A percentile compares a stretch with the other conserved stretches of the same genome.
Conservation (phyloP, 2,888 invertebrate genomes). For the Heliconius sara region DNA sequence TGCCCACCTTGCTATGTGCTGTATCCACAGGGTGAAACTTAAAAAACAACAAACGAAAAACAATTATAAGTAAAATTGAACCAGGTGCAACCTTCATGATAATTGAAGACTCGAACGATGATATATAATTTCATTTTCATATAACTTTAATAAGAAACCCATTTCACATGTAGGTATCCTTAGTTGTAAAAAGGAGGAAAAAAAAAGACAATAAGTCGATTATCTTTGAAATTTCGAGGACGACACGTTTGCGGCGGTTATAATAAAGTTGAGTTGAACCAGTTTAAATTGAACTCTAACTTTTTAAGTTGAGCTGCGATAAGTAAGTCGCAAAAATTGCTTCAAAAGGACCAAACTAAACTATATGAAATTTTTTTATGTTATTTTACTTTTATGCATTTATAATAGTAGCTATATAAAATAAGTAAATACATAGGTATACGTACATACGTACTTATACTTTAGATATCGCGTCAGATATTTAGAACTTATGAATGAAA, state of each 20-base stretch:
- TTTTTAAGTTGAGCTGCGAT: not conserved
- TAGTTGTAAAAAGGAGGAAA: constrained; percentile 41
- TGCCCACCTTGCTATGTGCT: not conserved
- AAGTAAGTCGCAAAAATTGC: not conserved
- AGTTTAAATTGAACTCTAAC: constrained; percentile 49
- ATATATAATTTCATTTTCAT: constrained; percentile 5
- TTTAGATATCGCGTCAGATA: not conserved
- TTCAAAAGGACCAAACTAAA: not conserved
- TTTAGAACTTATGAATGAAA: not conserved
- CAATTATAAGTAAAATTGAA: not conserved
- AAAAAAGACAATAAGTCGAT: constrained; percentile 52
- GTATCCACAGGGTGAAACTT: not conserved
- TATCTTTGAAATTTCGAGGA: constrained; percentile 60
- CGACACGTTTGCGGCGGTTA: constrained; percentile 68
- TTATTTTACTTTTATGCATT: too few species aligned
- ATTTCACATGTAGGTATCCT: constrained; percentile 22
- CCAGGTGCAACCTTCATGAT: not conserved
- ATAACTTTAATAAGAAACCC: constrained; percentile 10
- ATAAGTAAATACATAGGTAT: too few species aligned
- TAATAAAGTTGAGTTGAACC: constrained; percentile 62
- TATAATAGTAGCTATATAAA: too few species aligned
- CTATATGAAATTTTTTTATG: too few species aligned
- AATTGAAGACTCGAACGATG: not conserved
- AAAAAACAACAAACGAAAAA: not conserved
- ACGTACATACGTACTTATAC: too few species aligned